phyloP scores from a whole-genome alignment of 2,888 invertebrate genomes.

The Brachyopa scutellaris region DNA sequence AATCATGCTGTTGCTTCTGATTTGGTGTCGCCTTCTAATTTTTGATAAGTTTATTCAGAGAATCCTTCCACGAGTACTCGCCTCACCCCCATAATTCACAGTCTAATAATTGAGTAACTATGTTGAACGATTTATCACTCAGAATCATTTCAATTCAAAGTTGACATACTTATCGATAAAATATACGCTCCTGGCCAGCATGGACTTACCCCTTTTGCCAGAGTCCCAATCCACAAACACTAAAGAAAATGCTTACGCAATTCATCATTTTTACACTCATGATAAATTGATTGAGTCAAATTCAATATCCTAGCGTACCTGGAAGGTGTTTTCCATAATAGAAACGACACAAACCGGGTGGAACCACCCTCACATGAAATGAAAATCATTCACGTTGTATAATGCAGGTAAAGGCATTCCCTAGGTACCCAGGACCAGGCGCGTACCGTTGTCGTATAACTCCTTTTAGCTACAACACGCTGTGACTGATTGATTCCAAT shows the following conservation, averaged over 20 bases:
- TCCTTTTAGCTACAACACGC: constrained; percentile 30
- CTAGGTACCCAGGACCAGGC: neutral
- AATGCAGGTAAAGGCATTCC: neutral
- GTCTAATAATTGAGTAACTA: constrained; percentile 51
- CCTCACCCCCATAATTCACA: constrained; percentile 19
- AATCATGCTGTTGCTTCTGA: constrained; percentile 7
- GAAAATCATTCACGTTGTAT: neutral
- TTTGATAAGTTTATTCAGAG: constrained; percentile 9
- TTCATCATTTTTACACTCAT: constrained; percentile 59
- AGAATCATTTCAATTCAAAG: constrained; percentile 47
- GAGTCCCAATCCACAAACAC: neutral
- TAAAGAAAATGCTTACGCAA: constrained; percentile 19
- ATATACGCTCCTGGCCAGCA: neutral
- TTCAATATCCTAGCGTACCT: constrained; percentile 57
- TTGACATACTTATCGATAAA: constrained; percentile 43
- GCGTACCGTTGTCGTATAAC: constrained; percentile 10
- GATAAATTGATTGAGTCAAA: constrained; percentile 67
- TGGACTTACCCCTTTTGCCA: neutral
- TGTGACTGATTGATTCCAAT: constrained; percentile 69
- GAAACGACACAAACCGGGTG: neutral
- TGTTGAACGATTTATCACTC: constrained; percentile 57
- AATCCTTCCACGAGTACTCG: no score
- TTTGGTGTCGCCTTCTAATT: neutral
- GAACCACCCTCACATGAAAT: neutral
- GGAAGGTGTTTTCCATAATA: constrained; percentile 6